A percentile compares a stretch with the other conserved stretches of the same genome.
Evolutionary conservation across 2,113 vertebrate genomes (phyloP).

Genomic region (Lota lota): DNA sequence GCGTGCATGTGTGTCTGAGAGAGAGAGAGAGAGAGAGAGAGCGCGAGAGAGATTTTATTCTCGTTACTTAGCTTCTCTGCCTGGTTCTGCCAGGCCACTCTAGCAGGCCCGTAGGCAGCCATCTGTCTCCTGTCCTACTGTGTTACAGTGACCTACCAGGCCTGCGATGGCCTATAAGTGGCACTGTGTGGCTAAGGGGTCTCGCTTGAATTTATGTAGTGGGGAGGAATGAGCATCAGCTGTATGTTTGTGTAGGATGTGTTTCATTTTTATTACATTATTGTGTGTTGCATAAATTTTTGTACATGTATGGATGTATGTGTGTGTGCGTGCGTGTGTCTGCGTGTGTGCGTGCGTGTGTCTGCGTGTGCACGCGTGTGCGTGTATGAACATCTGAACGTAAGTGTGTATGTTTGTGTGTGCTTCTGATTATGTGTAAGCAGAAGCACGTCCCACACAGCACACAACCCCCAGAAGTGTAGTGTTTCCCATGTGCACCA

Average conservation of each 20-base stretch:
- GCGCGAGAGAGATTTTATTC: neutral
- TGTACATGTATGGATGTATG: neutral
- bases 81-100: too few species aligned
- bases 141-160: conserved; percentile 44
- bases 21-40: too few species aligned
- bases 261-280: too few species aligned
- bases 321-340: neutral
- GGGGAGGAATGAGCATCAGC: neutral
- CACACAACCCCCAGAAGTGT: too few species aligned
- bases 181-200: too few species aligned
- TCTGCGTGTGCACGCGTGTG: neutral
- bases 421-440: too few species aligned
- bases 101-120: conserved; percentile 47
- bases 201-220: too few species aligned
- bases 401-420: neutral
- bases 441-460: too few species aligned
- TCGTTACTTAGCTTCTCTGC: too few species aligned
- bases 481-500: too few species aligned
- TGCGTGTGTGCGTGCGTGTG: neutral
- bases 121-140: conserved; percentile 66
- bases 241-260: neutral
- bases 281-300: neutral
- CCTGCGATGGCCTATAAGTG: conserved; percentile 39
- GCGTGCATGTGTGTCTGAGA: too few species aligned
- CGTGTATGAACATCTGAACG: neutral